Evolutionary conservation across 2,113 vertebrate genomes (phyloP).

Genomic region (Chinchilla lanigera): DNA sequence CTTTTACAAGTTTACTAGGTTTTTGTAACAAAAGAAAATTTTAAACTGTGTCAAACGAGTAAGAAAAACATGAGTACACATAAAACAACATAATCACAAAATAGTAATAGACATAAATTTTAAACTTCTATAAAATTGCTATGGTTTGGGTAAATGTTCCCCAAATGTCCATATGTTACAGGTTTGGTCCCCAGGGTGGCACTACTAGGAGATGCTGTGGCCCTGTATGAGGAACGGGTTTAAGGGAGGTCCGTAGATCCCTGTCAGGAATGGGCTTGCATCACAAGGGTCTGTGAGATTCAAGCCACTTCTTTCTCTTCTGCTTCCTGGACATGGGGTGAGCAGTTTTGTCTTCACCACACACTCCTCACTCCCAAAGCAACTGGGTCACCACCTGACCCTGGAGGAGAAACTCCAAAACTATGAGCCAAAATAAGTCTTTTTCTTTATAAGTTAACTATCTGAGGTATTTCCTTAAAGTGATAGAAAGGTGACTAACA

Average conservation of each 20-base stretch:
- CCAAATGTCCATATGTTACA: background rate
- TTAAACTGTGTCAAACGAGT: background rate
- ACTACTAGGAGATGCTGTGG: background rate
- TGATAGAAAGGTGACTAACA: background rate
- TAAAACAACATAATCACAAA: background rate
- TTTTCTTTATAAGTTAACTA: background rate
- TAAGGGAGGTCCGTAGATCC: background rate
- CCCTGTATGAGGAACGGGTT: background rate
- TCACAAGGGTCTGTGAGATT: background rate
- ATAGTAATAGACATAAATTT: background rate
- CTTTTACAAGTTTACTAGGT: background rate
- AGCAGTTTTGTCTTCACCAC: background rate
- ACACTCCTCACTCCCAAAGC: background rate
- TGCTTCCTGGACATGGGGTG: background rate
- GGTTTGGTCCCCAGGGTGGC: background rate
- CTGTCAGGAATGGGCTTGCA: background rate
- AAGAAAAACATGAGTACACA: background rate
- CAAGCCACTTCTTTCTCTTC: background rate
- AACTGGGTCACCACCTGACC: background rate
- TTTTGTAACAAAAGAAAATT: background rate
- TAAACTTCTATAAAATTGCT: background rate
- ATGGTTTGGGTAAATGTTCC: background rate
- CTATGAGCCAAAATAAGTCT: background rate
- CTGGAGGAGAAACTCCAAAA: background rate
- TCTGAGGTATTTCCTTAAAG: background rate